Conservation (phyloP, 2,888 invertebrate genomes). For the Melitaea athalia region DNA sequence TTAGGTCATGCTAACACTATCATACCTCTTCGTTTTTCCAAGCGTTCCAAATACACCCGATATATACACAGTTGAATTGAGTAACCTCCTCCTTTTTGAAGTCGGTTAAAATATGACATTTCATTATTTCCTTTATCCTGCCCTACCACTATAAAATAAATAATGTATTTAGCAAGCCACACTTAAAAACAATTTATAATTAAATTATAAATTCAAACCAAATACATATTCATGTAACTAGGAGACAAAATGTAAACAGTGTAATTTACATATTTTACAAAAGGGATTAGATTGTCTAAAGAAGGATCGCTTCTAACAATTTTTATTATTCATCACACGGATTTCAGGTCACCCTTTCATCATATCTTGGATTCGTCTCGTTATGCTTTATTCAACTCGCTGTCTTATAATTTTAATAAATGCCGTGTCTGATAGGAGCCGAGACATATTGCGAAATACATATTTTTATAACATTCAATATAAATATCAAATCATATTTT, state of each 20-base stretch:
- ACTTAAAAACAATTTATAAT: not conserved
- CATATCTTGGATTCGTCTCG: conserved; percentile 48
- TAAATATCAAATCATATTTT: not conserved
- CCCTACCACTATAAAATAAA: too few species aligned
- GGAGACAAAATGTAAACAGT: conserved; percentile 14
- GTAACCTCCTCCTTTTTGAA: too few species aligned
- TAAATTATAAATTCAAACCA: not conserved
- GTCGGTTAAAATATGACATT: too few species aligned
- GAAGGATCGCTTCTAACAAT: conserved; percentile 52
- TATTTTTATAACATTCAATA: conserved; percentile 4
- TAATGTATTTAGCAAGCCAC: too few species aligned
- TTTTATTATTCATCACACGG: conserved; percentile 73
- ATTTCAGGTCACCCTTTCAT: conserved; percentile 66
- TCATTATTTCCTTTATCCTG: too few species aligned
- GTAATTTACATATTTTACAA: conserved; percentile 25
- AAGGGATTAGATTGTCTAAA: conserved; percentile 51
- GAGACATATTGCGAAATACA: conserved; percentile 27
- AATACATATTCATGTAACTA: conserved; percentile 4
- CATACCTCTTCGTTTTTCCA: too few species aligned
- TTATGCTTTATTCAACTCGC: conserved; percentile 67
- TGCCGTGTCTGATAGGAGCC: conserved; percentile 45
- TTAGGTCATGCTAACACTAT: too few species aligned
- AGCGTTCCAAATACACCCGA: too few species aligned
- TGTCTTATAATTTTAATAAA: conserved; percentile 66
- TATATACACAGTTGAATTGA: too few species aligned